A percentile compares a stretch with the other conserved stretches of the same genome.
phyloP scores from a whole-genome alignment of 2,113 vertebrate species.

The Benitochromis conjunctus region DNA sequence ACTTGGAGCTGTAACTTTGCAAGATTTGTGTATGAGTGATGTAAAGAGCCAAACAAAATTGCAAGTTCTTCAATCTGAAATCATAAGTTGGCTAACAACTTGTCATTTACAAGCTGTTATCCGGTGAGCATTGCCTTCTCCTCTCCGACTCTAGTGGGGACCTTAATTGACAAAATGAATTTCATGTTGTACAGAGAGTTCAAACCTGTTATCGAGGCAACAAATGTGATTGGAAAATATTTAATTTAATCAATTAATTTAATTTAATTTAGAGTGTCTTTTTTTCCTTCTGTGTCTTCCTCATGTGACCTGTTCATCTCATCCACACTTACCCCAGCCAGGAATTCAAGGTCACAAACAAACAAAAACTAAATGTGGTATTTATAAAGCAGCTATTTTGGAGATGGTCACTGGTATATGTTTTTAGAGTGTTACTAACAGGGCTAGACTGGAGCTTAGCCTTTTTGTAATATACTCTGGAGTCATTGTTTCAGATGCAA shows the following conservation, averaged over 20 bases:
- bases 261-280: background rate
- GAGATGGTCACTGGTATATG: accelerated
- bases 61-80: background rate
- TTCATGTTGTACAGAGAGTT: background rate
- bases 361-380: background rate
- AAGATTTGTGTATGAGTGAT: background rate
- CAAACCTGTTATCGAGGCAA: background rate
- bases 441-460: background rate
- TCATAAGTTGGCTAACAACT: background rate
- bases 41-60: background rate
- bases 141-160: background rate
- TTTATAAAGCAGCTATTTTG: background rate
- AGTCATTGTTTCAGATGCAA: background rate
- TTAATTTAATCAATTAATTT: background rate
- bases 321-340: background rate
- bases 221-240: background rate
- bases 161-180: background rate
- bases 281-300: accelerated
- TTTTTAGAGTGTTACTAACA: background rate
- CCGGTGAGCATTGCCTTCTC: background rate
- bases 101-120: background rate
- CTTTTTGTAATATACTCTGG: background rate
- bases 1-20: background rate
- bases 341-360: background rate
- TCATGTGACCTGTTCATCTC: background rate